A percentile compares a stretch with the other conserved stretches of the same genome.
phyloP scores from a whole-genome alignment of 2,888 invertebrate species.

The Augiades crinisus region DNA sequence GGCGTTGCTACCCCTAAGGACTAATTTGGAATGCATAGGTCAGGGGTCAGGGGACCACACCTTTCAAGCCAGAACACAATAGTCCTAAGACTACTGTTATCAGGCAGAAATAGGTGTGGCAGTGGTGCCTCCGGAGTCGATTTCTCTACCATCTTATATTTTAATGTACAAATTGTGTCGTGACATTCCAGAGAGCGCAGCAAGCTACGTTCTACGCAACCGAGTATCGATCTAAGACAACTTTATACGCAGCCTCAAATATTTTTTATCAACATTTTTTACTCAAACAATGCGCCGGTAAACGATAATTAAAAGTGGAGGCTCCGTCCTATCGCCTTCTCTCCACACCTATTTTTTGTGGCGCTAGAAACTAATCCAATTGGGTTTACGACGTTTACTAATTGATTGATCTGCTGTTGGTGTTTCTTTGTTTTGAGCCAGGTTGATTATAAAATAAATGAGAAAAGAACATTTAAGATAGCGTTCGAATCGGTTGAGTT shows the following conservation, averaged over 20 bases:
- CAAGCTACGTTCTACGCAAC: not conserved
- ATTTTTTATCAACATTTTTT: conserved; percentile 43
- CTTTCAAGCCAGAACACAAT: too few species aligned
- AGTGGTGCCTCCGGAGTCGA: too few species aligned
- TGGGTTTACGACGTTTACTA: conserved; percentile 57
- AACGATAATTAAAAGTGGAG: conserved; percentile 71
- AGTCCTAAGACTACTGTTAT: too few species aligned
- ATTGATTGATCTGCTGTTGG: conserved; percentile 58
- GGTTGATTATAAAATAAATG: conserved; percentile 33
- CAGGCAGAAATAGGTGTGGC: too few species aligned
- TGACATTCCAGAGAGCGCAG: not conserved
- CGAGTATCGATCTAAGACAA: conserved; percentile 43
- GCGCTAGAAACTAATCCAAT: conserved; percentile 52
- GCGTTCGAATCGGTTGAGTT: not conserved
- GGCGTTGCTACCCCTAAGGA: too few species aligned
- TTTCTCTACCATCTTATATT: too few species aligned
- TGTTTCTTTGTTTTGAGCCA: conserved; percentile 37
- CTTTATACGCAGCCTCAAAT: conserved; percentile 48
- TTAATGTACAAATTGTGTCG: too few species aligned
- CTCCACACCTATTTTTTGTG: conserved; percentile 43
- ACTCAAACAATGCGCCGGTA: conserved; percentile 61
- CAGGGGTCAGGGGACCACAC: too few species aligned
- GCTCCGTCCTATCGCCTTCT: conserved; percentile 43
- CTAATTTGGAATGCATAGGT: too few species aligned
- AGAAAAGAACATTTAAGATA: conserved; percentile 18